Evolutionary conservation across 2,797 vertebrate species (phyloP), one percentile per base, ranked within the genome.

Genomic region (Hafferia zeledoni): DNA sequence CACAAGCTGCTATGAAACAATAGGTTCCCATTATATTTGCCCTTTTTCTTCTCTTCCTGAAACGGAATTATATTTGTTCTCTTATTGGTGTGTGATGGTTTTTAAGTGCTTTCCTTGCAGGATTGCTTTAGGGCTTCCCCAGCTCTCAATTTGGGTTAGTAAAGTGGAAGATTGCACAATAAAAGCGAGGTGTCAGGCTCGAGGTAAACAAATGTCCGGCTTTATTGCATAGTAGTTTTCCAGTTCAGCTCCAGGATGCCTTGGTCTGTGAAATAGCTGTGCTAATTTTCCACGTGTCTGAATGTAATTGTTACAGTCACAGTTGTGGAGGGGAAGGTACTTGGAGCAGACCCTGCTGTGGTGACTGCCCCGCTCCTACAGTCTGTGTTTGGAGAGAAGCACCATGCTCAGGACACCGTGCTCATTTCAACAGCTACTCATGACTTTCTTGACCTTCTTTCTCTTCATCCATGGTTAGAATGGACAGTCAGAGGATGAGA

Each of bases 61-160:
- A 71, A 43, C n/a, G 72, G 71, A 95, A 94, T 94, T 89, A 78
- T 90, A 92, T 96, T 69, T 68, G 22, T 83, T 94, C 71, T 77
- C 0, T 90, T 92, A 59, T 13, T 92, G 39, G 53, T 4, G 5
- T 85, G 56, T 86, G 71, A 78, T 93, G 81, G 46, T 64, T 97
- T 95, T 95, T 77, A 93, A 96, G 88, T 92, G 78, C 39, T 71
- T 96, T 95, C 92, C 85, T 91, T 79, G 77, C 7, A 82, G 56
- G 57, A 89, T 96, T 20, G 31, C 81, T 87, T 93, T 59, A 69
- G 52, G 64, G 65, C 74, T 92, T 93, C 70, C 52, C 55, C 25
- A 27, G 3, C 53, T 79, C 76, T 83, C 8, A 3, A 5, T 74
- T 83, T 81, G 56, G 82, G 24, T 70, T 72, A 64, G 80, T 39